These are phyloP conservation scores for Chloropsis cyanopogon DNA, from an alignment of 2,113 vertebrate species.

Conservation along the genomic window DNA sequence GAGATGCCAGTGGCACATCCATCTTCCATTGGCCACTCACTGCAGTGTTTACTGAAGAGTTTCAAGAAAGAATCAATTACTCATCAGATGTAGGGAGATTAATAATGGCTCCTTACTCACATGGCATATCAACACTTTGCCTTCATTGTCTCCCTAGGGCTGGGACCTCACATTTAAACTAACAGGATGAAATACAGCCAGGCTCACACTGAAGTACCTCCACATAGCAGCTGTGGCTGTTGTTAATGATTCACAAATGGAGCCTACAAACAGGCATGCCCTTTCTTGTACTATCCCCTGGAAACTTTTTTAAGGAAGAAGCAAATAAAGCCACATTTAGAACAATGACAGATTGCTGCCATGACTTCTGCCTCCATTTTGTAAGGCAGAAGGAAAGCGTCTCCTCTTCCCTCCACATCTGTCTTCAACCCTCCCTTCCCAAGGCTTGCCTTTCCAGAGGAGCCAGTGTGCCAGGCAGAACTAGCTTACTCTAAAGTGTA, in stretches of 20 bases:
- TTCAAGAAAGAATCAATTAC: background rate
- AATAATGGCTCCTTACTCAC: background rate
- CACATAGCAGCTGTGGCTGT: background rate
- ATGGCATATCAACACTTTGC: background rate
- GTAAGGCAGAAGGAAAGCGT: background rate
- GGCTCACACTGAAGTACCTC: background rate
- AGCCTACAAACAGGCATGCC: background rate
- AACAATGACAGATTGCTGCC: background rate
- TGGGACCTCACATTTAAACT: background rate
- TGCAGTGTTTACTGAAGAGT: background rate
- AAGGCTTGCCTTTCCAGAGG: background rate
- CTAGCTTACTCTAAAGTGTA: background rate
- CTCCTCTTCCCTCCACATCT: background rate
- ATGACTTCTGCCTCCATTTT: background rate
- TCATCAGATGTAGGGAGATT: background rate
- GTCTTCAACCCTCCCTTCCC: background rate
- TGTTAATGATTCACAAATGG: constrained; percentile 1
- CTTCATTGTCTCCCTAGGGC: background rate
- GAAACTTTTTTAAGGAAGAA: background rate
- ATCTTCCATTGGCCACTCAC: background rate
- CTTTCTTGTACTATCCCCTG: background rate
- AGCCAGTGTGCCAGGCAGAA: background rate
- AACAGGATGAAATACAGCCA: background rate
- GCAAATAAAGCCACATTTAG: background rate
- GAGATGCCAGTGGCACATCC: background rate